Evolutionary conservation across 2,888 invertebrate genomes (phyloP), one percentile per base, ranked within the genome.

Genomic region (Ochropacha duplaris): DNA sequence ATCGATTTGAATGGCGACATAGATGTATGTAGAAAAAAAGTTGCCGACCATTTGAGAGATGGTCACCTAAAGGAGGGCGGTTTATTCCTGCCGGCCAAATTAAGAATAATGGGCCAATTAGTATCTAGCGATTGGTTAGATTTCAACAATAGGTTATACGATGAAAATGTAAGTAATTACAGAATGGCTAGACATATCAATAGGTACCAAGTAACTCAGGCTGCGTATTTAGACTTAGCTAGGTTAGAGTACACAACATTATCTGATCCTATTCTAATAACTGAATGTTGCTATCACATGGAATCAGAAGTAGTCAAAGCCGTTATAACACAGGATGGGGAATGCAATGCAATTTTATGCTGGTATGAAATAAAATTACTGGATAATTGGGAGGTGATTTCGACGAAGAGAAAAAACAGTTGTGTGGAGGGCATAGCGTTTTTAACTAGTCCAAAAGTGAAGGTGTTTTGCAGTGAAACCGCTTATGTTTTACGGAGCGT

Each of bases 291-390:
- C 12, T 28, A 16, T 19, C 24, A 50, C 4, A 52, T 55, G 50
- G 19, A 31, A 26, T 55, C 62, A 0, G 28, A 22, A 3, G 36
- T 28, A 3, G n/a, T 57, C 0, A 26, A 24, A 1, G 51, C 57
- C 1, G 28, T 51, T 5, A 36, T 59, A 4, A 22, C 11, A 11
- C 24, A n/a, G 8, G 62, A 62, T 39, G 57, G 57, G 4, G 51
- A 57, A 5, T 56, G 58, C 28, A 59, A 58, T 31, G 71, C 64
- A 0, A 16, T 72, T 0, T 36, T 72, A 36, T 68, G 67, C 26
- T 72, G 72, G 71, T 71, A 68, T 50, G 59, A 58, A 22, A 54
- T 72, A 1, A 59, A 60, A 44, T 6, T 73, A 49, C 4, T 73
- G n/a, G 59, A 61, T 2, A 57, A 49, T 3, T 62, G 63, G 26